These are phyloP conservation scores for Bufo gargarizans DNA, from an alignment of 2,113 vertebrate genomes.

Conservation along the genomic window DNA sequence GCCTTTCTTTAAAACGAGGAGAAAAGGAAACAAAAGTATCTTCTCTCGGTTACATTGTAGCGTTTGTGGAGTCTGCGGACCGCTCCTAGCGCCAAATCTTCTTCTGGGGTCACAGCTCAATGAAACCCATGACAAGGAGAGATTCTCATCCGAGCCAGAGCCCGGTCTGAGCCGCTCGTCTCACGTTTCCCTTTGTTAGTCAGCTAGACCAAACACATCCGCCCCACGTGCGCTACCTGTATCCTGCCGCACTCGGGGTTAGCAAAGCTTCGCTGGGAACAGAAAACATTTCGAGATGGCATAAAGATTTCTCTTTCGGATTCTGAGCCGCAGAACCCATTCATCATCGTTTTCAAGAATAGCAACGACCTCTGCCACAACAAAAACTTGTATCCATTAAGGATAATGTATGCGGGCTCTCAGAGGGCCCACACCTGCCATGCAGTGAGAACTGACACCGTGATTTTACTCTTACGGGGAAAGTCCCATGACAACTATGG, in stretches of 20 bases:
- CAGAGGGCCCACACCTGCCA: neutral
- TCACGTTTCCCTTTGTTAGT: slow-evolving; percentile 5
- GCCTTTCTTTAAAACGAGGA: neutral
- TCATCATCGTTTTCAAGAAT: slow-evolving; percentile 1
- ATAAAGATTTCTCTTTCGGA: neutral
- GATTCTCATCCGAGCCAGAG: neutral
- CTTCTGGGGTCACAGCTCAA: neutral
- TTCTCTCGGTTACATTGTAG: neutral
- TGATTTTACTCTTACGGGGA: neutral
- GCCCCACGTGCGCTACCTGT: slow-evolving; percentile 26
- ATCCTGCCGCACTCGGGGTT: neutral
- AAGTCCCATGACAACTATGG: neutral
- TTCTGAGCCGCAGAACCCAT: neutral
- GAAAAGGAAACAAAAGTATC: neutral
- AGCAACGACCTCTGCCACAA: neutral
- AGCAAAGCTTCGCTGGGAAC: neutral
- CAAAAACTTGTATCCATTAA: slow-evolving; percentile 17
- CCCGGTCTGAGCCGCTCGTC: neutral
- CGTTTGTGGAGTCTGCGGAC: too few species aligned
- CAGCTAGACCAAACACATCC: slow-evolving; percentile 38
- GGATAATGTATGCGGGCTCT: neutral
- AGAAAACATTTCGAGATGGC: neutral
- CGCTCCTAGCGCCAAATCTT: neutral
- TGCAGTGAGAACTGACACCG: neutral
- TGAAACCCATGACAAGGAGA: neutral